Base-by-base conservation (phyloP, 2,888 invertebrate genomes). In the Drosophila antonietae region DNA sequence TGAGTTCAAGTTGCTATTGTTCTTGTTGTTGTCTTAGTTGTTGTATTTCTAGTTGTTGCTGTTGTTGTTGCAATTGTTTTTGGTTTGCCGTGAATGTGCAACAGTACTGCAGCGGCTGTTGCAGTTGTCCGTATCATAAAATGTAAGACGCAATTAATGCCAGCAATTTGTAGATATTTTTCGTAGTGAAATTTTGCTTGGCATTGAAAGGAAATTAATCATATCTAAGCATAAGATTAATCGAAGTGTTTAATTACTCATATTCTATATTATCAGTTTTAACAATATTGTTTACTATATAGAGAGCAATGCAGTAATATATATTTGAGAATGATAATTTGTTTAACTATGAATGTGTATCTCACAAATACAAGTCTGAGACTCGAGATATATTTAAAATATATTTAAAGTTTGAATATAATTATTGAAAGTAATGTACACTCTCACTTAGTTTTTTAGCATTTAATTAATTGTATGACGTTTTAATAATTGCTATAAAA, bases 1-100 rank as follows among this genome's bases (percentile, higher is more conserved):
- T 78, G 75, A 86, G 75, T 80, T 88, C 71, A 63, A 73, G 67
- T 81, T 81, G 78, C 75, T 53, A 35, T 74, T 73, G 64, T 67
- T 64, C 23, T 67, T 66, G 23, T 68, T 52, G 31, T 70, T 75
- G 53, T 59, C 47, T 18, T 61, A 56, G 44, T 63, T 44, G 57
- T 61, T 51, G 23, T 60, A 56, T 39, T 57, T 15, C n/a, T 41
- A n/a, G n/a, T 41, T 51, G 53, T 64, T 52, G 51, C 31, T 58
- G 52, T 28, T 63, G 58, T 58, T 68, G 20, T 52, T 66, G 59
- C 65, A 67, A 58, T 67, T 67, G 57, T 58, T 63, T 47, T 49
- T 70, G 58, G 9, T 4, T 44, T 72, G 56, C 28, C 28, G 28
- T 28, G 6, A 28, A 28, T 28, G 28, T 28, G 28, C 28, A 28